Conservation (phyloP, 1,140 invertebrate species). For the Zaprionus inermis region DNA sequence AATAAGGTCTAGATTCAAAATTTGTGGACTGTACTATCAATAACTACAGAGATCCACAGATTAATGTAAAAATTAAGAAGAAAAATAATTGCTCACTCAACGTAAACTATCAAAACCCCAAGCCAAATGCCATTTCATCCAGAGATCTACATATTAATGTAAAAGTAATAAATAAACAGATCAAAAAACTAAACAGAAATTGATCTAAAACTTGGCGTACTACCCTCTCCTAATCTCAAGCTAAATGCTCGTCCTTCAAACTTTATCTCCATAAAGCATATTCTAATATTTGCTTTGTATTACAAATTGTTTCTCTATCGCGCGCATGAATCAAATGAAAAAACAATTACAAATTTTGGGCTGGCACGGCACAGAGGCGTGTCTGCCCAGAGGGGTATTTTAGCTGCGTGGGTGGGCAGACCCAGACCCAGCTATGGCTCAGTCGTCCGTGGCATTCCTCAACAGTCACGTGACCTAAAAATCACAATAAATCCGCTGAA, state of each 20-base stretch:
- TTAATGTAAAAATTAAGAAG: neutral
- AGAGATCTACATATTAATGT: neutral
- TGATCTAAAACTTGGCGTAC: neutral
- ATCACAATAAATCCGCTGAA: conserved; percentile 79
- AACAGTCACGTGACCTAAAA: conserved; percentile 74
- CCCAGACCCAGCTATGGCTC: conserved; percentile 10
- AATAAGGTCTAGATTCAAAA: neutral
- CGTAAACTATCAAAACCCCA: no score
- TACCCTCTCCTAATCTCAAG: neutral
- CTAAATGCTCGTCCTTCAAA: neutral
- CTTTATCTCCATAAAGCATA: neutral
- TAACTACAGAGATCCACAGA: neutral
- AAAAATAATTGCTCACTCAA: no score
- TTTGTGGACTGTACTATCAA: neutral
- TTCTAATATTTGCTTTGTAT: conserved; percentile 35
- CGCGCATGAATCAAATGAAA: conserved; percentile 67
- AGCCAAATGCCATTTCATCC: no score
- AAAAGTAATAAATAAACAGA: neutral
- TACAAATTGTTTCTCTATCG: conserved; percentile 30
- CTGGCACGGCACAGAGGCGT: neutral
- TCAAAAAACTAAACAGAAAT: neutral
- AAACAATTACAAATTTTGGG: conserved; percentile 54
- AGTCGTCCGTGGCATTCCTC: conserved; percentile 50
- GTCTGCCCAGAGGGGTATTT: neutral
- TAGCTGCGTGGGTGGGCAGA: no score